phyloP scores from a whole-genome alignment of 23 tunicate genomes.

The Aplidium turbinatum region DNA sequence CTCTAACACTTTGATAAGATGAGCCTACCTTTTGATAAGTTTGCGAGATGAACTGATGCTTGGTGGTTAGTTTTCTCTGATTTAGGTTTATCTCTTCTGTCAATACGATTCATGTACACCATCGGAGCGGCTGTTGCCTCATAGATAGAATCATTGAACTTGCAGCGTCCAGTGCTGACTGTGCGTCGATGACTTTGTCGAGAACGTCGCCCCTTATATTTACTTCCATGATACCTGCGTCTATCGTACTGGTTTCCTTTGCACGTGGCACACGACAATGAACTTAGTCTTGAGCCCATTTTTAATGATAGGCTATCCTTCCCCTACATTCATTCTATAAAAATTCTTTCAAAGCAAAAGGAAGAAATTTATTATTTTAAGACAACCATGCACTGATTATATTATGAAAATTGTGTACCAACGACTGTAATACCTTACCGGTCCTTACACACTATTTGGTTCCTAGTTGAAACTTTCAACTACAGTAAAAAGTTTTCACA shows the following conservation, averaged over 20 bases:
- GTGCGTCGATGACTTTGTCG: neutral
- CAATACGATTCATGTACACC: neutral
- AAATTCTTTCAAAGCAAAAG: too few species aligned
- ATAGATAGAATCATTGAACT: neutral
- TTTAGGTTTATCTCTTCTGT: neutral
- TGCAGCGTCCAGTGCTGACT: neutral
- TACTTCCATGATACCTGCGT: neutral
- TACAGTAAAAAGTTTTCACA: too few species aligned
- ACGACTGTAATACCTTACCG: too few species aligned
- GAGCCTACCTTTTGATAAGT: neutral
- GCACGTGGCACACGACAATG: conserved; percentile 1
- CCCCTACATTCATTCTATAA: too few species aligned
- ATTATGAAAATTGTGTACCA: too few species aligned
- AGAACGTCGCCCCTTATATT: neutral
- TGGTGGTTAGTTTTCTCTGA: conserved; percentile 20
- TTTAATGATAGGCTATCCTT: too few species aligned
- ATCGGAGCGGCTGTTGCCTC: neutral
- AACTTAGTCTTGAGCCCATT: conserved; percentile 26
- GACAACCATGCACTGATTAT: too few species aligned
- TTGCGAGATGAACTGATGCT: conserved; percentile 11
- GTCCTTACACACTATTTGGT: too few species aligned
- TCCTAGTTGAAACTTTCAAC: too few species aligned
- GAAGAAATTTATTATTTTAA: too few species aligned
- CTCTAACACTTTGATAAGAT: neutral
- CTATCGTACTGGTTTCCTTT: neutral